Evolutionary conservation across 2,888 invertebrate species (phyloP).

Genomic region (Lumbricus terrestris): DNA sequence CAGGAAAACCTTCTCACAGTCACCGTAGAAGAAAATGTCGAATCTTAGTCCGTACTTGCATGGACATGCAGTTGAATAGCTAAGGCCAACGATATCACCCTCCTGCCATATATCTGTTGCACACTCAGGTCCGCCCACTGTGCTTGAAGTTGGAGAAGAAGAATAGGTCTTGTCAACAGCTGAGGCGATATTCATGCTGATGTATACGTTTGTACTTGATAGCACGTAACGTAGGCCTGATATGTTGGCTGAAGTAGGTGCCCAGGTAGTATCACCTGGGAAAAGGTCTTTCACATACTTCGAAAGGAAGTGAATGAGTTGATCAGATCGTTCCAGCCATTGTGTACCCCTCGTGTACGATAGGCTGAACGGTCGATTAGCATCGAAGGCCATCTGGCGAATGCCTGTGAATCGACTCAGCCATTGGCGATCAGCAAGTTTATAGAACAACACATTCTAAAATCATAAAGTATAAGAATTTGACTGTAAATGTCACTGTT

Average conservation of each 20-base stretch:
- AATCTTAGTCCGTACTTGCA: neutral
- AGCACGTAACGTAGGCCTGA: neutral
- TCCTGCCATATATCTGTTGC: no score
- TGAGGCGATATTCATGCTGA: neutral
- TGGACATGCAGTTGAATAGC: neutral
- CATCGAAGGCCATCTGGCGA: neutral
- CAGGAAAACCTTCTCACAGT: neutral
- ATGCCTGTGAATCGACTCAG: neutral
- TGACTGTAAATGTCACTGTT: no score
- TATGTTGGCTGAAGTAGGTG: neutral
- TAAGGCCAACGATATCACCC: neutral
- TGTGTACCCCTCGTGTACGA: neutral
- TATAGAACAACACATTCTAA: neutral
- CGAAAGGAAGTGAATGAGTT: neutral
- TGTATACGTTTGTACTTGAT: neutral
- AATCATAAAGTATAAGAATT: no score
- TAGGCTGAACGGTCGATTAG: neutral
- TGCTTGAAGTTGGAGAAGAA: no score
- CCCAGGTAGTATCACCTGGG: neutral
- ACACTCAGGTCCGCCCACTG: no score
- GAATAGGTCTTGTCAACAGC: neutral
- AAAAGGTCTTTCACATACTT: neutral
- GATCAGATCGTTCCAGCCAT: neutral
- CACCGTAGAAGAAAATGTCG: neutral
- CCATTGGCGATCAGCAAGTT: neutral